These are phyloP conservation scores for Tenebrio molitor DNA, from an alignment of 1,140 invertebrate species.

Conservation along the genomic window DNA sequence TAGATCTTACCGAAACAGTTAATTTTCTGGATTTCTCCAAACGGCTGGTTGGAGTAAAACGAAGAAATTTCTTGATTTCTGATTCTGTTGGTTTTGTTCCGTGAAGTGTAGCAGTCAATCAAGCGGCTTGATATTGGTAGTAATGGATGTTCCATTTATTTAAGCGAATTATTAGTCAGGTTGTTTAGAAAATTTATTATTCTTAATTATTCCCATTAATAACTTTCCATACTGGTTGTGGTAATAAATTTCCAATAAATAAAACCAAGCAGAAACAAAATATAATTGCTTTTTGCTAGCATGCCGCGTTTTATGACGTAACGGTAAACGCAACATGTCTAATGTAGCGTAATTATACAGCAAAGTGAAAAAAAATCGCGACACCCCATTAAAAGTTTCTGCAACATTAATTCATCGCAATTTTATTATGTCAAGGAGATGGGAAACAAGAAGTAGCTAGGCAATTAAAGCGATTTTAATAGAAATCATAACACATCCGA, in stretches of 20 bases:
- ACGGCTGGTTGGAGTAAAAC: no score
- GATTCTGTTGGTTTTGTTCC: no score
- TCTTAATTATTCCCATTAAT: constrained; percentile 36
- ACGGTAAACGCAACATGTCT: constrained; percentile 37
- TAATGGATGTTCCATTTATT: constrained; percentile 7
- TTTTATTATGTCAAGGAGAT: constrained; percentile 15
- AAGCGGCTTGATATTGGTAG: no score
- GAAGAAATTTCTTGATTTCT: no score
- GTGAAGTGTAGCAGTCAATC: no score
- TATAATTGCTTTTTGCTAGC: constrained; percentile 39
- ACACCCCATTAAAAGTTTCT: constrained; percentile 39
- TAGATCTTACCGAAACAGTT: no score
- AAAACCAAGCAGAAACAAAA: constrained; percentile 30
- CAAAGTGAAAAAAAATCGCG: constrained; percentile 24
- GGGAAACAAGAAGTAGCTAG: constrained; percentile 14
- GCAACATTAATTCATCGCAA: constrained; percentile 33
- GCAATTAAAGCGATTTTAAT: constrained; percentile 35
- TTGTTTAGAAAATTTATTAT: constrained; percentile 6
- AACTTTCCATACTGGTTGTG: constrained; percentile 11
- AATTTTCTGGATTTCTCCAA: no score
- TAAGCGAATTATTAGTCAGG: not conserved
- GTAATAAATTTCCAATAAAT: constrained; percentile 37
- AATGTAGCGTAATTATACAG: constrained; percentile 34
- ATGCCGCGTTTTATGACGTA: constrained; percentile 38
- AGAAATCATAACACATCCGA: constrained; percentile 25